Conservation (phyloP, 2,888 invertebrate species). For the Acronicta alni region DNA sequence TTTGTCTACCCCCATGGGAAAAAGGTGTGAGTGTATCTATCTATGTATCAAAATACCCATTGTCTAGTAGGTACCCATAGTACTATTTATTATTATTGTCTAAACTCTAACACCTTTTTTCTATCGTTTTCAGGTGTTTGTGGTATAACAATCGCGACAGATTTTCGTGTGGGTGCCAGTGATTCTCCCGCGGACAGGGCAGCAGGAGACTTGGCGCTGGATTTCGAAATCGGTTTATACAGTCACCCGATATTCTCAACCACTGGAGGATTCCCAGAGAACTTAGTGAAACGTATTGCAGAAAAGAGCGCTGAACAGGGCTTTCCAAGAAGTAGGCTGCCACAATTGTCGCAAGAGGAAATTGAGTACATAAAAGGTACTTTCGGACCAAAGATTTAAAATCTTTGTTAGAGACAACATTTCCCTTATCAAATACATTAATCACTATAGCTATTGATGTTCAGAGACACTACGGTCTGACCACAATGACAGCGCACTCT, state of each 20-base stretch:
- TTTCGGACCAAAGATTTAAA: too few relatives aligned
- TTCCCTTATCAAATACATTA: too few relatives aligned
- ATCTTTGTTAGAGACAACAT: too few relatives aligned
- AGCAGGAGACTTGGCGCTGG: constrained; percentile 69
- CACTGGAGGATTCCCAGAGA: constrained; percentile 84
- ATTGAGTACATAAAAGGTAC: constrained; percentile 72
- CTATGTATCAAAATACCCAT: too few relatives aligned
- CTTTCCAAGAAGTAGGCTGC: constrained; percentile 79
- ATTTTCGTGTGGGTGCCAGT: constrained; percentile 69
- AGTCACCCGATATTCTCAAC: constrained; percentile 82
- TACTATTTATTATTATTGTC: too few relatives aligned
- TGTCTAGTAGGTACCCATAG: too few relatives aligned
- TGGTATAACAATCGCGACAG: constrained; percentile 77
- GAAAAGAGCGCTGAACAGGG: constrained; percentile 84
- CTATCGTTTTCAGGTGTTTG: constrained; percentile 61
- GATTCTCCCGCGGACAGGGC: constrained; percentile 69
- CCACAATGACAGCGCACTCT: too few relatives aligned
- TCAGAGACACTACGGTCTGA: too few relatives aligned
- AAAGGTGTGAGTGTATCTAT: too few relatives aligned
- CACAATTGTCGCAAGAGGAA: constrained; percentile 80
- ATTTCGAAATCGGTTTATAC: constrained; percentile 78
- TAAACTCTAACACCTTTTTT: too few relatives aligned
- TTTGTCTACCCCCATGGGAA: too few relatives aligned
- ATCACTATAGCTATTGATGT: too few relatives aligned
- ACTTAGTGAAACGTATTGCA: constrained; percentile 77